phyloP scores from a whole-genome alignment of 2,113 vertebrate species.

The Propithecus coquereli region DNA sequence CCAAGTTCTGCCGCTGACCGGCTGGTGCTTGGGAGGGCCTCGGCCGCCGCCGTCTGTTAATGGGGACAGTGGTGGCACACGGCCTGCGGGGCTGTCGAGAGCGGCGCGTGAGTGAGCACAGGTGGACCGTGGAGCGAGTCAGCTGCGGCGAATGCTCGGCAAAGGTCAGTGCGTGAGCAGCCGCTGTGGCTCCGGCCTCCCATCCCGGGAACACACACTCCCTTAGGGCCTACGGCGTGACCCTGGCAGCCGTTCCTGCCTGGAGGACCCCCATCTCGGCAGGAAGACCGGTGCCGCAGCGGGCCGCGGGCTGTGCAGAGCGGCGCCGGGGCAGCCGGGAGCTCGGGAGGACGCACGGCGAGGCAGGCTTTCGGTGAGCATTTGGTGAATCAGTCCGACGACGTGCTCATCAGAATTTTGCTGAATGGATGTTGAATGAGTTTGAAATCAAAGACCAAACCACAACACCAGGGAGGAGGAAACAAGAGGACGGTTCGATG shows the following conservation, averaged over 20 bases:
- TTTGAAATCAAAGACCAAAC: slow-evolving; percentile 69
- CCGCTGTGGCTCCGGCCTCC: not conserved
- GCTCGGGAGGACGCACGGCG: not conserved
- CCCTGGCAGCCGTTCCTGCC: too few relatives aligned
- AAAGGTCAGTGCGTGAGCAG: not conserved
- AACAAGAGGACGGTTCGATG: not conserved
- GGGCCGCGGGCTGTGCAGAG: too few relatives aligned
- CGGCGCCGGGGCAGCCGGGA: not conserved
- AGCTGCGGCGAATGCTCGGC: not conserved
- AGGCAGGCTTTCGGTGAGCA: not conserved
- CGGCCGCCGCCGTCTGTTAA: not conserved
- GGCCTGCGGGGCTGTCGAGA: not conserved
- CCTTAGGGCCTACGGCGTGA: too few relatives aligned
- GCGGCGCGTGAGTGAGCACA: too few relatives aligned
- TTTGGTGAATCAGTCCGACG: not conserved
- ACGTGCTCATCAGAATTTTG: not conserved
- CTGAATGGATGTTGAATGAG: slow-evolving; percentile 65
- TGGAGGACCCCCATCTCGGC: not conserved
- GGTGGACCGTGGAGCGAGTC: not conserved
- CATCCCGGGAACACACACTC: not conserved
- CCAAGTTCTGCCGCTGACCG: not conserved
- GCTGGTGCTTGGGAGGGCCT: not conserved
- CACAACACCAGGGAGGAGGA: slow-evolving; percentile 54
- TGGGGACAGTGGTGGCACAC: accelerated
- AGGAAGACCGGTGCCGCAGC: accelerated